These are phyloP conservation scores for Gorsachius goisagi DNA, from an alignment of 2,113 vertebrate species.

Conservation along the genomic window DNA sequence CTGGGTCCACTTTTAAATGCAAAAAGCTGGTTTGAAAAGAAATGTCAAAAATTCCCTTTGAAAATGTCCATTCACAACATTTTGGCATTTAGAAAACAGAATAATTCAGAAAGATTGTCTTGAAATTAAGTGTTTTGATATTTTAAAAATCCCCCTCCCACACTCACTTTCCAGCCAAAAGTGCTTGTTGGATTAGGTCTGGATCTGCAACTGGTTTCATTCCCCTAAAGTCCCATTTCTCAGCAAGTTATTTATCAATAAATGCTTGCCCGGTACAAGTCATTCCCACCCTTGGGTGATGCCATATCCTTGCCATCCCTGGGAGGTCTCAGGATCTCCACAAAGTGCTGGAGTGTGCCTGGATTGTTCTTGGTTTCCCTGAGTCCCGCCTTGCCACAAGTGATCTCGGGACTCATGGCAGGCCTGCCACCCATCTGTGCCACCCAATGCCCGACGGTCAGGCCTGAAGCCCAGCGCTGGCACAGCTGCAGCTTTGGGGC, in stretches of 20 bases:
- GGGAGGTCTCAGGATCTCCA: neutral
- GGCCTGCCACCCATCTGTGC: neutral
- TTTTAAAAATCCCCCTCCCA: neutral
- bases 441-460: neutral
- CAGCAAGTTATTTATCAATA: neutral
- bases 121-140: slow-evolving; percentile 23
- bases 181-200: neutral
- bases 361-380: neutral
- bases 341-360: neutral
- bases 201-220: neutral
- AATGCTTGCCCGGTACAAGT: neutral
- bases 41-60: slow-evolving; percentile 42
- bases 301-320: neutral
- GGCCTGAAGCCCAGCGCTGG: neutral
- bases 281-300: neutral
- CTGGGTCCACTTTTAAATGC: slow-evolving; percentile 4
- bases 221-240: neutral
- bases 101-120: neutral
- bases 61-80: slow-evolving; percentile 4
- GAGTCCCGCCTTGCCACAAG: neutral
- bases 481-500: neutral
- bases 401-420: neutral
- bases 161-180: neutral
- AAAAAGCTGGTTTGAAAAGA: neutral
- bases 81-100: slow-evolving; percentile 32